Evolutionary conservation across 2,797 vertebrate species (phyloP), one percentile per base, ranked within the genome.

Genomic region (Ispidina lecontei): DNA sequence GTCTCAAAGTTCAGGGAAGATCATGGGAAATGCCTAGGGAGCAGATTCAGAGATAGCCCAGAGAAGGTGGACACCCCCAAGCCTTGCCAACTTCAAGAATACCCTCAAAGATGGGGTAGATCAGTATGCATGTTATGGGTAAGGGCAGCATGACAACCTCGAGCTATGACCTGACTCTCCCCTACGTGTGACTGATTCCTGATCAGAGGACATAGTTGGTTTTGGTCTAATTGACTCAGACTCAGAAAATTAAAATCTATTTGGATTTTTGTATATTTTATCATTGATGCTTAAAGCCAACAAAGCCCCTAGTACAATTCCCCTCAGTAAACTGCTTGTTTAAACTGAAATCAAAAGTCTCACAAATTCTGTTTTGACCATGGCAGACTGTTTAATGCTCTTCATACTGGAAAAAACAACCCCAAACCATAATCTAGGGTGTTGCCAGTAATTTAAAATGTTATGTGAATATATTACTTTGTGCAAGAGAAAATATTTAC

Each of bases 91-190:
- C 22, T 87, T 20, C 7, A 49, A 76, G 28, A 76, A 73, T 13
- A 39, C 1, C 16, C n/a, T 64, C 15, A 79, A 44, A 75, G 67
- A 26, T 3, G 2, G 9, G 4, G 12, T 23, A 56, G 11, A 52
- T 47, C 59, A 72, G 43, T 0, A 5, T 0, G 0, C 10, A 9
- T 0, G 0, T 29, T 29, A 60, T 4, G 8, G 18, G 16, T 44
- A 67, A 65, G 4, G 10, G 14, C 1, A 1, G 18, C 6, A 52
- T 71, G 54, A 29, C 15, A 77, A 71, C 10, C 21, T 65, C 31
- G 71, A 43, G 16, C 3, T 62, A 54, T 9, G 37, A 77, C 12
- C 6, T 64, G 47, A 52, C 19, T 41, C 15, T 33, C 11, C 16
- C 7, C 8, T 65, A 37, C 44, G 6, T 2, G 3, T 15, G 26